Evolutionary conservation across 1,140 invertebrate species (phyloP).

Genomic region (Idris sp.): DNA sequence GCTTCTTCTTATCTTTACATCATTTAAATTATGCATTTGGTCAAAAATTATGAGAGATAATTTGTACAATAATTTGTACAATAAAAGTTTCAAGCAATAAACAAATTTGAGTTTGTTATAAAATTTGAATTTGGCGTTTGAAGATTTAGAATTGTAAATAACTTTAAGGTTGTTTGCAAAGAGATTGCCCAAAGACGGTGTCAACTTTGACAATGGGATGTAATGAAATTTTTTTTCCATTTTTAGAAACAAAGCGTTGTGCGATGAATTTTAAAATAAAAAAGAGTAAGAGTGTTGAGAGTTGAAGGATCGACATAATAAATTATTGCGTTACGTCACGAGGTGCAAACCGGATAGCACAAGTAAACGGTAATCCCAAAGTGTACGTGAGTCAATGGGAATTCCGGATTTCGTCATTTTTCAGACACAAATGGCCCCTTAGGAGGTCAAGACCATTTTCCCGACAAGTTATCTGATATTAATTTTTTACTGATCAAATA

Average conservation of each 20-base stretch:
- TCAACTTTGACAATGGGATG: slow-evolving; percentile 6
- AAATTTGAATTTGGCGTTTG: too few species aligned
- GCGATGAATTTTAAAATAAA: slow-evolving; percentile 46
- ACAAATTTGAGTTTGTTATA: too few species aligned
- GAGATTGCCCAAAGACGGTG: slow-evolving; percentile 9
- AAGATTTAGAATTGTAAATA: slow-evolving; percentile 13
- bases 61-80: too few species aligned
- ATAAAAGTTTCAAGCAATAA: too few species aligned
- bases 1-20: slow-evolving; percentile 50
- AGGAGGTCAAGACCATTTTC: too few species aligned
- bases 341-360: slow-evolving; percentile 49
- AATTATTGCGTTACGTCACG: slow-evolving; percentile 49
- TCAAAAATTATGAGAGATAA: too few species aligned
- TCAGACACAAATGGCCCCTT: too few species aligned
- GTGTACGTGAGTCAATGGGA: too few species aligned
- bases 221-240: slow-evolving; percentile 29
- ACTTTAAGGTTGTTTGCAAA: slow-evolving; percentile 7
- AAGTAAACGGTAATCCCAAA: slow-evolving; percentile 47
- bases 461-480: too few species aligned
- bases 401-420: slow-evolving; percentile 35
- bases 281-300: slow-evolving; percentile 45
- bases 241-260: slow-evolving; percentile 13
- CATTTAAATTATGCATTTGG: too few species aligned
- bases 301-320: slow-evolving; percentile 41
- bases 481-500: too few species aligned